Conservation (phyloP, 2,888 invertebrate genomes). For the Sinohyriopsis cumingii region DNA sequence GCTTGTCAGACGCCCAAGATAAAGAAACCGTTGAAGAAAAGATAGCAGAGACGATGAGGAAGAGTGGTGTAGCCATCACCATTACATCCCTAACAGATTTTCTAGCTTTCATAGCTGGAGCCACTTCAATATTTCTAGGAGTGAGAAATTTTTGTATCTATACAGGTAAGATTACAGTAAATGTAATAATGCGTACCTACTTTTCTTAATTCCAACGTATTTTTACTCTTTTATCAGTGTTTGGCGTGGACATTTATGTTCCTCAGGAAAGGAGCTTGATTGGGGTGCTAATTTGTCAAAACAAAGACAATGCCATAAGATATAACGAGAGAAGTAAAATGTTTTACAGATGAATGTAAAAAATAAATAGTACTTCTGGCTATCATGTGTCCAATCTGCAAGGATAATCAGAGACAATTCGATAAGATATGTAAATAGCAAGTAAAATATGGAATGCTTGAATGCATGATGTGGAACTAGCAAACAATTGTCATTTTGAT, state of each 20-base stretch:
- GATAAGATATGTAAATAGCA: neutral
- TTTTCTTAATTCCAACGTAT: too few relatives aligned
- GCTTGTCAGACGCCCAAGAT: slow-evolving; percentile 26
- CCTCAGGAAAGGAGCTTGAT: too few relatives aligned
- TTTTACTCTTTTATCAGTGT: too few relatives aligned
- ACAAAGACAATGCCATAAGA: too few relatives aligned
- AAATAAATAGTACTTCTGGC: too few relatives aligned
- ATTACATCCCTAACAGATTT: slow-evolving; percentile 56
- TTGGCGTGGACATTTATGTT: too few relatives aligned
- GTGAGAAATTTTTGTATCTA: slow-evolving; percentile 56
- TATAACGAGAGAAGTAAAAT: too few relatives aligned
- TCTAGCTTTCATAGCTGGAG: slow-evolving; percentile 47
- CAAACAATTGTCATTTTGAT: neutral
- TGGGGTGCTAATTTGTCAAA: too few relatives aligned
- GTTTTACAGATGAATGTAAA: too few relatives aligned
- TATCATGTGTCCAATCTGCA: too few relatives aligned
- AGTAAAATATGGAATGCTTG: neutral
- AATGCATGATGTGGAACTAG: neutral
- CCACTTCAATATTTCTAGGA: slow-evolving; percentile 42
- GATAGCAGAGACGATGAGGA: slow-evolving; percentile 45
- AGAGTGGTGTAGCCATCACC: slow-evolving; percentile 54
- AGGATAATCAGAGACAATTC: too few relatives aligned
- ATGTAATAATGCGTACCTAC: too few relatives aligned
- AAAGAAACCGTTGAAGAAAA: slow-evolving; percentile 19
- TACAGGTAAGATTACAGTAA: slow-evolving; percentile 35